Base-by-base conservation (phyloP, 2,888 invertebrate species). In the Agrochola litura region DNA sequence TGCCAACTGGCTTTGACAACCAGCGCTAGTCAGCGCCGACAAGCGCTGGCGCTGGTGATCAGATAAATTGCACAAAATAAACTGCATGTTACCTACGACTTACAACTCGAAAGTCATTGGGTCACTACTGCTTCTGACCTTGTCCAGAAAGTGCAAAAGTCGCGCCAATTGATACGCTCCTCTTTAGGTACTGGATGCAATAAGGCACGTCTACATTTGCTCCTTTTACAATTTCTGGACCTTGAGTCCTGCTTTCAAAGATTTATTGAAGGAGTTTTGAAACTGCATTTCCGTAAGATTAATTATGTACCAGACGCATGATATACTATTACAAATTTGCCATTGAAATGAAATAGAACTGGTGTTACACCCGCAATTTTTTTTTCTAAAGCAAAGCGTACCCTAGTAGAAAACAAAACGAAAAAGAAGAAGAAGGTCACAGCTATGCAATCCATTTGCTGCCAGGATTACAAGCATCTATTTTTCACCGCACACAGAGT, bases 371-470 rank as follows among this genome's bases (percentile, higher is more conserved):
- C 14, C 30, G 6, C 22, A 6, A n/a, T n/a, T n/a, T 41, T 12
- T 63, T 54, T 37, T 65, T 49, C 8, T 14, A 30, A 22, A 30
- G 46, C 46, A 41, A 56, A 56, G 9, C 56, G 0, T 19, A 6
- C 2, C 12, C 0, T 22, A 14, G 19, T 14, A 41, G 14, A 46
- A 49, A 14, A 22, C 3, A 19, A 70, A 78, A 61, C 30, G 37
- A 37, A 10, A 16, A 64, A 37, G 22, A 54, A n/a, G 14, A 56
- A 75, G 12, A 12, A 63, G 37, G 79, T 73, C 60, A 61, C 30
- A 56, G 54, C 37, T 54, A 52, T 79, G 71, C 71, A 82, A 83
- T 74, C 56, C 72, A 79, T 83, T 79, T 71, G 54, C 63, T 61
- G 16, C 65, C 49, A 49, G 56, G 69, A 73, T 82, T 41, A 70